Evolutionary conservation across 2,797 vertebrate genomes (phyloP), one percentile per base, ranked within the genome.

Genomic region (Pangasius mekongensis): DNA sequence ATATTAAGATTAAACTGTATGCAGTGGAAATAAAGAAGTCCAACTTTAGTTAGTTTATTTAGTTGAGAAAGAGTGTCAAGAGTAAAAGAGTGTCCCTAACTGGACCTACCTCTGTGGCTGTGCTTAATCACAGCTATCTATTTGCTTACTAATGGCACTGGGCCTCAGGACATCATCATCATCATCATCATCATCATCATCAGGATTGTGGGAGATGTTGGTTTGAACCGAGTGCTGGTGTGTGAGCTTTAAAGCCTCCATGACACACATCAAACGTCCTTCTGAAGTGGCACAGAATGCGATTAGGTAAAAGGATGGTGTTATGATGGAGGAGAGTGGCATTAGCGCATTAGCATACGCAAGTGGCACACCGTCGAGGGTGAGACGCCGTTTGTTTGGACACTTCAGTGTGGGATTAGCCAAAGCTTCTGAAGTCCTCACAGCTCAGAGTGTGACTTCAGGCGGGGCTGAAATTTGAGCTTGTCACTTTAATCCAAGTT

Each of bases 321-420:
- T 88, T 87, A 22, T 2, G 87, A 76, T 18, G 22, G 86, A 88
- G 89, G 89, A 89, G 20, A 84, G 88, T 49, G 86, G 85, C 39
- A 87, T 87, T 73, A 78, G 86, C 47, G 84, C 60, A 67, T 84
- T 89, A 77, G 87, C 84, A 86, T 82, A 83, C 13, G 2, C 67
- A 74, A 85, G 87, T 86, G 89, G 84, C 76, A 77, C 83, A 77
- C 87, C 78, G 87, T 86, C 58, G 82, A 43, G 87, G 90, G 89
- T 86, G 85, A 36, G 22, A 56, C 13, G 47, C 69, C 52, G 77
- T 80, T 80, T 80, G 54, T 80, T 80, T 81, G 76, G 86, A 86
- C 88, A 86, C 58, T n/a, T 30, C 27, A 66, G 80, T 43, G 30
- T 81, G 54, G 94, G 92, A 93, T 95, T 93, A 94, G 90, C 54